A percentile compares a stretch with the other conserved stretches of the same genome.
These are phyloP conservation scores for Abramis brama DNA, from an alignment of 2,113 vertebrate genomes.

Conservation along the genomic window DNA sequence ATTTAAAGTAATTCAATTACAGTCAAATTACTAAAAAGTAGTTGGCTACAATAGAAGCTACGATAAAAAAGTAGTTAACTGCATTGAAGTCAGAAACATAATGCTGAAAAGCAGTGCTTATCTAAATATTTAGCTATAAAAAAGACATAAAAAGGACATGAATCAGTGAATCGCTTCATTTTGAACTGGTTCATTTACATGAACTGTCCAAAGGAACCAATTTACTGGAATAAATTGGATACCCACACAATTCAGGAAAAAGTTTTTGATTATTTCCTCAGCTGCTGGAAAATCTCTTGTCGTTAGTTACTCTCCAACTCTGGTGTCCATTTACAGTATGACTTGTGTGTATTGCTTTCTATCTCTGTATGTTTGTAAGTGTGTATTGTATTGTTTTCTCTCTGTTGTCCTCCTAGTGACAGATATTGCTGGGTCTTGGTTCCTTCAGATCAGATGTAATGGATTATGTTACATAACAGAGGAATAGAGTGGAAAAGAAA, in stretches of 20 bases:
- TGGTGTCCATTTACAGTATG: constrained; percentile 7
- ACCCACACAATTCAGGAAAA: neutral
- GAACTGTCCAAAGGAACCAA: neutral
- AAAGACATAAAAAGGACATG: neutral
- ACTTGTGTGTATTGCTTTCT: neutral
- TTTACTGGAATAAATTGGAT: neutral
- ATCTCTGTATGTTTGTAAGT: neutral
- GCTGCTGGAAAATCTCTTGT: neutral
- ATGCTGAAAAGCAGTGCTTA: neutral
- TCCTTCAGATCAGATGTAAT: constrained; percentile 53
- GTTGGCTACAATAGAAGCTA: neutral
- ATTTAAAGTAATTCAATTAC: neutral
- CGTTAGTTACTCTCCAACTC: neutral
- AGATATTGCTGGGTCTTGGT: constrained; percentile 41
- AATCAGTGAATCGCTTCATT: neutral
- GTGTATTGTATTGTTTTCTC: constrained; percentile 7
- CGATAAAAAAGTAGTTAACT: neutral
- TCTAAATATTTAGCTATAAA: neutral
- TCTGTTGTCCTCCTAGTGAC: constrained; percentile 41
- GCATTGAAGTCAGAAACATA: neutral
- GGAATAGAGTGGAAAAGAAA: neutral
- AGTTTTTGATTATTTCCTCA: neutral
- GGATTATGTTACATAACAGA: constrained; percentile 54
- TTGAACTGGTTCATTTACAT: neutral
- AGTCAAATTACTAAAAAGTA: neutral